These are phyloP conservation scores for Vanessa tameamea DNA, from an alignment of 1,140 invertebrate species.

Conservation along the genomic window DNA sequence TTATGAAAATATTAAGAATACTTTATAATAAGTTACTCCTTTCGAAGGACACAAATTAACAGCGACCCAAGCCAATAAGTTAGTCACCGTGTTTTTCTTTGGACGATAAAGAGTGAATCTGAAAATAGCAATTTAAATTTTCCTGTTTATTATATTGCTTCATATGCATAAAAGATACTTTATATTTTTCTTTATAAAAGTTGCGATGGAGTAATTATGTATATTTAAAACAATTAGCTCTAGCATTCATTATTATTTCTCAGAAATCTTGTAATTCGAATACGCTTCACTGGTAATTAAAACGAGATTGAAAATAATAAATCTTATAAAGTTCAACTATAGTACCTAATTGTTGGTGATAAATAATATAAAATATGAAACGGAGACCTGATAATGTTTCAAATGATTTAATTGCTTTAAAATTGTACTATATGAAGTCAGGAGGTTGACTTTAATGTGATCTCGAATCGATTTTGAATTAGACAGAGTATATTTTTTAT, in stretches of 20 bases:
- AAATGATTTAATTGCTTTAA: constrained; percentile 72
- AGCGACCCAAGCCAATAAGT: neutral
- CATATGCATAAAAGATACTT: neutral
- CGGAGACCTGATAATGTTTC: constrained; percentile 68
- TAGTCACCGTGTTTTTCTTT: neutral
- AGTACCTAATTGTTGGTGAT: constrained; percentile 33
- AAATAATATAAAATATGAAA: constrained; percentile 44
- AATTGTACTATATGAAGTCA: constrained; percentile 66
- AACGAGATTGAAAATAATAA: constrained; percentile 9
- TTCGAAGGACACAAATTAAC: constrained; percentile 20
- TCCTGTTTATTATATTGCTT: constrained; percentile 18
- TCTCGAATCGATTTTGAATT: constrained; percentile 73
- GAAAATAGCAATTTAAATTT: constrained; percentile 17
- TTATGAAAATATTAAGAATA: constrained; percentile 21
- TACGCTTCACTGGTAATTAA: constrained; percentile 19
- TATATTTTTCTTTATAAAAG: neutral
- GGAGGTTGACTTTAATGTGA: constrained; percentile 67
- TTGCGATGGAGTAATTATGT: neutral
- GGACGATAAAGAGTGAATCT: neutral
- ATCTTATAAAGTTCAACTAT: constrained; percentile 23
- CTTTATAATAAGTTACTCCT: constrained; percentile 24
- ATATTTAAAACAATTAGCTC: neutral
- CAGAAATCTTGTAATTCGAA: constrained; percentile 13
- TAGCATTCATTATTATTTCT: neutral
- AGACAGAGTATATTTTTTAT: constrained; percentile 60